A percentile compares a stretch with the other conserved stretches of the same genome.
phyloP scores from a whole-genome alignment of 2,888 invertebrate species.

The Thera britannica region DNA sequence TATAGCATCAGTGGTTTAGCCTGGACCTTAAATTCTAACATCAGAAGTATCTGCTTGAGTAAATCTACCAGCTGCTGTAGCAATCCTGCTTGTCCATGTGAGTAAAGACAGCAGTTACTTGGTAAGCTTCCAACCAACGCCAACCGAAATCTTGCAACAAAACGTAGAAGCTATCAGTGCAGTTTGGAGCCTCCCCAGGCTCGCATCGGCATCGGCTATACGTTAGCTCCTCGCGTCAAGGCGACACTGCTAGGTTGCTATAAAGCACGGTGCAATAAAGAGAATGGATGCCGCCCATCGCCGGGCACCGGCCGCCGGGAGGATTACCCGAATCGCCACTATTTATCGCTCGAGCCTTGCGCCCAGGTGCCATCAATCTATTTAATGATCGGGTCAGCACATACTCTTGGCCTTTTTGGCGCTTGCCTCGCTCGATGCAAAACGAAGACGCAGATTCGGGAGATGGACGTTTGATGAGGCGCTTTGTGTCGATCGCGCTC shows the following conservation, averaged over 20 bases:
- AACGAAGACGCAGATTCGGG: constrained; percentile 70
- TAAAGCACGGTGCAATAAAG: constrained; percentile 85
- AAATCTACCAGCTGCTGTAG: background rate
- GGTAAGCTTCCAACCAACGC: constrained; percentile 14
- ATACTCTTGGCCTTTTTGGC: constrained; percentile 79
- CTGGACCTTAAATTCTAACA: too few species aligned
- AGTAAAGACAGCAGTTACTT: background rate
- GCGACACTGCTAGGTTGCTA: constrained; percentile 71
- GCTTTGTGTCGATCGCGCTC: constrained; percentile 77
- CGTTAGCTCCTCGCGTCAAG: constrained; percentile 76
- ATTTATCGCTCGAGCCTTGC: constrained; percentile 83
- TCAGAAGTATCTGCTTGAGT: background rate
- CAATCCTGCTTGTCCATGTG: background rate
- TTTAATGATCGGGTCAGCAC: constrained; percentile 85
- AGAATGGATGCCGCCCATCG: constrained; percentile 84
- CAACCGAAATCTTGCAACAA: constrained; percentile 25
- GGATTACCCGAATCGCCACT: constrained; percentile 85
- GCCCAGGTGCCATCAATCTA: constrained; percentile 85
- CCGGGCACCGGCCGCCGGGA: constrained; percentile 74
- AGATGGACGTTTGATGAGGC: constrained; percentile 85
- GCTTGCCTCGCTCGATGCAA: constrained; percentile 60
- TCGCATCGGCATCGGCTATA: constrained; percentile 65
- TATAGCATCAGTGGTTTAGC: too few species aligned
- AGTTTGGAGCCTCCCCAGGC: constrained; percentile 39
- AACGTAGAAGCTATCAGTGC: constrained; percentile 27